These are phyloP conservation scores for Glomeris marginata DNA, from an alignment of 2,888 invertebrate species.

Conservation along the genomic window DNA sequence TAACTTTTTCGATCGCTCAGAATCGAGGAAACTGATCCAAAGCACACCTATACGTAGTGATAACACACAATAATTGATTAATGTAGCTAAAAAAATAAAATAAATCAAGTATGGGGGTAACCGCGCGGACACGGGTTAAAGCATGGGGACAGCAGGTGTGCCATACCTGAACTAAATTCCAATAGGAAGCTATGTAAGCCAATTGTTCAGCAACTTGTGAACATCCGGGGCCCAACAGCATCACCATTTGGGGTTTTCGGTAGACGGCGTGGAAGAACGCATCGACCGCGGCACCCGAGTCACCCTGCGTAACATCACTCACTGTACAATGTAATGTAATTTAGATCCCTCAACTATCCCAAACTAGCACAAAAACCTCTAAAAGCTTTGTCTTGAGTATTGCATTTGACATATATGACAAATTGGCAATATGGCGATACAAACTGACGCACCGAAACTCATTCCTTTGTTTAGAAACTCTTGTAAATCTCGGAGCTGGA, in stretches of 20 bases:
- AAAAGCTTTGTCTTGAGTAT: neutral
- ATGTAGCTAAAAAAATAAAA: neutral
- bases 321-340: neutral
- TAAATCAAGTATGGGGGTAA: neutral
- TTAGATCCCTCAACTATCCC: neutral
- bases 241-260: slow-evolving; percentile 50
- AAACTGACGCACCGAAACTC: no score
- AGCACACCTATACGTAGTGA: slow-evolving; percentile 51
- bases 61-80: neutral
- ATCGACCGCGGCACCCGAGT: slow-evolving; percentile 79
- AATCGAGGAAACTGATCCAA: slow-evolving; percentile 76
- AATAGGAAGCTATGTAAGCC: slow-evolving; percentile 79
- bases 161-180: slow-evolving; percentile 76
- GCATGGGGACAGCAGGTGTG: no score
- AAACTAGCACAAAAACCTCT: neutral
- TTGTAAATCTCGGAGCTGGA: no score
- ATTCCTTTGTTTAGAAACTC: no score
- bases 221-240: slow-evolving; percentile 74
- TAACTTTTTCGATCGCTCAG: slow-evolving; percentile 76
- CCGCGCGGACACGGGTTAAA: no score
- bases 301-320: slow-evolving; percentile 48
- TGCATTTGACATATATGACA: no score
- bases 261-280: slow-evolving; percentile 83
- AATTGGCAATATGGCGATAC: neutral
- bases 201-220: slow-evolving; percentile 82